These are phyloP conservation scores for Lottia scabra DNA, from an alignment of 2,888 invertebrate species.

Conservation along the genomic window DNA sequence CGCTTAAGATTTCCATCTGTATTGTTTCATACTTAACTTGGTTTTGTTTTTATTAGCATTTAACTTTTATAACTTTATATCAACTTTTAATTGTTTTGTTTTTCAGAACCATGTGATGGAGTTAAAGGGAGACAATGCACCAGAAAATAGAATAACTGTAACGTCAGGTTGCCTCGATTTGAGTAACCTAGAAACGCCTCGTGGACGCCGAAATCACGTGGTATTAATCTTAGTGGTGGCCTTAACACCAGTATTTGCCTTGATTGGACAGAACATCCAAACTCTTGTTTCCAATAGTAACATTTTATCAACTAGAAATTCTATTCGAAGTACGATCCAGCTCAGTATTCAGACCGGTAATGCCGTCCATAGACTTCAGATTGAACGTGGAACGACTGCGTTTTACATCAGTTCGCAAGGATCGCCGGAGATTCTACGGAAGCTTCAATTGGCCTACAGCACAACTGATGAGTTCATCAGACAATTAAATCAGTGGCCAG, in stretches of 20 bases:
- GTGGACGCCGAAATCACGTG: conserved; percentile 30
- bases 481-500: conserved; percentile 11
- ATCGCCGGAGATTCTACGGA: background rate
- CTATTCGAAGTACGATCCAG: conserved; percentile 26
- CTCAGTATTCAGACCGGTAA: conserved; percentile 45
- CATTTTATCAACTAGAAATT: conserved; percentile 8
- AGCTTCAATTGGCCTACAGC: background rate
- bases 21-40: too few relatives aligned
- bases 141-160: background rate
- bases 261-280: conserved; percentile 29
- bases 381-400: conserved; percentile 50
- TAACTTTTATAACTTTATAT: too few relatives aligned
- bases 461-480: background rate
- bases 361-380: conserved; percentile 47
- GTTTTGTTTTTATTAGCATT: too few relatives aligned
- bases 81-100: too few relatives aligned
- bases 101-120: too few relatives aligned
- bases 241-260: conserved; percentile 25
- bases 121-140: too few relatives aligned
- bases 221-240: conserved; percentile 28
- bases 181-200: conserved; percentile 22
- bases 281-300: conserved; percentile 14
- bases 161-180: background rate
- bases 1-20: too few relatives aligned
- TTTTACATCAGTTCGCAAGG: conserved; percentile 45